Conservation (phyloP, 2,113 vertebrate species). For the Neodontobutis hainanensis region DNA sequence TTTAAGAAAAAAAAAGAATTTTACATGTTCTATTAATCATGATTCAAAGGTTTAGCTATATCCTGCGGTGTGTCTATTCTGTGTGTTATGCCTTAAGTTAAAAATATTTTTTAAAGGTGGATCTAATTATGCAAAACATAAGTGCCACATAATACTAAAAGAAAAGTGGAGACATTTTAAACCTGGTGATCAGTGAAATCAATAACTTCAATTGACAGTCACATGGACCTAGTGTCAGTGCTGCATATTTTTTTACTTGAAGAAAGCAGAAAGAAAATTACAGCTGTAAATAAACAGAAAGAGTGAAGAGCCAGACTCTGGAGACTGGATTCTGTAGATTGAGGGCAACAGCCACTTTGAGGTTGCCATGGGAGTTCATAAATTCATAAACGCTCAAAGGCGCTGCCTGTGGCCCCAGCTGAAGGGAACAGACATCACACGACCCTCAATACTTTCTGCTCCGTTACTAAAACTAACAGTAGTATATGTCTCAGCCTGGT, state of each 20-base stretch:
- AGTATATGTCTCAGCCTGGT: slow-evolving; percentile 13
- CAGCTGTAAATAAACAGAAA: slow-evolving; percentile 22
- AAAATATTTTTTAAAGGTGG: no score
- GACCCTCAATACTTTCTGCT: background rate
- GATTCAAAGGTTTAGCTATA: no score
- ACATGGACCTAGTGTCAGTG: no score
- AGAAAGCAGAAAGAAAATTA: slow-evolving; percentile 1
- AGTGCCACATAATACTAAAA: no score
- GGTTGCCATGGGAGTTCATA: slow-evolving; percentile 26
- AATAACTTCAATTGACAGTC: background rate
- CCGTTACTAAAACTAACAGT: background rate
- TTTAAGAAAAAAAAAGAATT: no score
- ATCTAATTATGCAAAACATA: no score
- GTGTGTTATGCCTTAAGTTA: no score
- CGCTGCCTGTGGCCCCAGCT: slow-evolving; percentile 14
- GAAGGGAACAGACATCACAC: background rate
- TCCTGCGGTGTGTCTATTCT: no score
- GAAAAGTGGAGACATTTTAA: background rate
- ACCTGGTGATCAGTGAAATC: background rate
- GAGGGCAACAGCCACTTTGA: slow-evolving; percentile 43
- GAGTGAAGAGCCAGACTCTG: slow-evolving; percentile 5
- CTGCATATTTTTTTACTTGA: background rate
- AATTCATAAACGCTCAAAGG: slow-evolving; percentile 18
- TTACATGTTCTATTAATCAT: no score
- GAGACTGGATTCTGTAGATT: slow-evolving; percentile 22